Base-by-base conservation (phyloP, 2,888 invertebrate genomes). In the Diadromus collaris region DNA sequence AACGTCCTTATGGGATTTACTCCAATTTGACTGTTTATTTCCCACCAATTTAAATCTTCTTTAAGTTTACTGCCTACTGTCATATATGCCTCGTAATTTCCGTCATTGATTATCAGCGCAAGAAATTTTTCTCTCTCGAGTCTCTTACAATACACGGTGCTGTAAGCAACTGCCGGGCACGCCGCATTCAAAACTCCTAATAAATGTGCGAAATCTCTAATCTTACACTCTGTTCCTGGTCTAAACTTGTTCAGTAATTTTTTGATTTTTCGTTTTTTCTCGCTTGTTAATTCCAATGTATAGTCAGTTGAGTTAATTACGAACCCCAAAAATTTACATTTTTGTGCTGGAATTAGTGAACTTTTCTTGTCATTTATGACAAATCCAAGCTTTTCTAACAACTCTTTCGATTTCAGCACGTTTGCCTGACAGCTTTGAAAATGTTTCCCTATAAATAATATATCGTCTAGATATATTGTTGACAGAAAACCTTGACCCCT, bases 301-400 rank as follows among this genome's bases (percentile, higher is more conserved):
- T 51, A 74, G 34, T 34, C 32, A 1, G 7, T 46, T 46, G 74
- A 78, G 29, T 78, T 65, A 24, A 75, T 54, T 44, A 60, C 58
- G 10, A 70, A 70, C 5, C 69, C 76, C 7, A 76, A 34, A 64
- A 51, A 70, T 41, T 64, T 75, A 24, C 67, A 74, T 70, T 54
- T 75, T 60, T 75, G 24, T 16, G 34, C 13, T 38, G 68, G 68
- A 24, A 6, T 60, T 51, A 61, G 4, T 5, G 46, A 68, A 2
- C 75, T 68, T 48, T 75, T 75, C n/a, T 68, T 54, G 13, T 48
- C 6, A 60, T 68, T 75, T 61, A 75, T 75, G 16, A 68, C 27
- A 60, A 75, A 75, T 5, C 75, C 38, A 10, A 75, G 38, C 21
- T 34, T 60, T 68, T 68, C 27, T 27, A 69, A 21, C 16, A 61